phyloP scores from a whole-genome alignment of 2,113 vertebrate species.

The Bubo blakistoni region DNA sequence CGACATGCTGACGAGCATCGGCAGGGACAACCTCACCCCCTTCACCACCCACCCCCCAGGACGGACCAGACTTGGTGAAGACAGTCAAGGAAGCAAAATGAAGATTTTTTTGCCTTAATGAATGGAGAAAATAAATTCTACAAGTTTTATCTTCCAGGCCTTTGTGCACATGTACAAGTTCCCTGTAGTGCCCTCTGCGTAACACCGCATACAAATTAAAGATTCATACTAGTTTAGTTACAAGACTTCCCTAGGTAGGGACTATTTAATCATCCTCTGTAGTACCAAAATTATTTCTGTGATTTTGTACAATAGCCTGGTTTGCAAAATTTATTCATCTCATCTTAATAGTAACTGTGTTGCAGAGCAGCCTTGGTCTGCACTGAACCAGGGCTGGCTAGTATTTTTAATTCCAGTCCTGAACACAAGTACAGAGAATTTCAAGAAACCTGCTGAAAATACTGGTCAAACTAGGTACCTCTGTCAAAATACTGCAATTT shows the following conservation, averaged over 20 bases:
- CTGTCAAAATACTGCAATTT: rapidly evolving
- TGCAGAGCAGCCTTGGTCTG: neutral
- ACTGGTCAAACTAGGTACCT: rapidly evolving
- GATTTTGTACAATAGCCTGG: neutral
- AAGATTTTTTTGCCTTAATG: neutral
- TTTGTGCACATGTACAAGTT: rapidly evolving
- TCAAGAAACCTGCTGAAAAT: neutral
- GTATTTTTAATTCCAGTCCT: neutral
- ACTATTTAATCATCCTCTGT: neutral
- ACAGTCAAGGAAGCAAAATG: neutral
- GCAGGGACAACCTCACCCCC: too few species aligned
- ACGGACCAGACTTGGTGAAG: rapidly evolving
- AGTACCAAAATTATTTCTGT: neutral
- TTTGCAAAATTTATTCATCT: neutral
- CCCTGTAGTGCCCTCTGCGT: neutral
- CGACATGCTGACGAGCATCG: too few species aligned
- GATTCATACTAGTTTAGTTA: neutral
- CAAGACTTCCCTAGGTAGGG: neutral
- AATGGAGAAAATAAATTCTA: neutral
- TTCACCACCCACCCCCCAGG: neutral
- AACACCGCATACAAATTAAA: neutral
- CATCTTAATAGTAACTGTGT: neutral
- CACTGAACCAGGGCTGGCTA: too few species aligned
- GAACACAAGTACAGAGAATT: neutral
- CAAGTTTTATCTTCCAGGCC: neutral